phyloP scores from a whole-genome alignment of 2,888 invertebrate species.

The Linnaemya vulpina region DNA sequence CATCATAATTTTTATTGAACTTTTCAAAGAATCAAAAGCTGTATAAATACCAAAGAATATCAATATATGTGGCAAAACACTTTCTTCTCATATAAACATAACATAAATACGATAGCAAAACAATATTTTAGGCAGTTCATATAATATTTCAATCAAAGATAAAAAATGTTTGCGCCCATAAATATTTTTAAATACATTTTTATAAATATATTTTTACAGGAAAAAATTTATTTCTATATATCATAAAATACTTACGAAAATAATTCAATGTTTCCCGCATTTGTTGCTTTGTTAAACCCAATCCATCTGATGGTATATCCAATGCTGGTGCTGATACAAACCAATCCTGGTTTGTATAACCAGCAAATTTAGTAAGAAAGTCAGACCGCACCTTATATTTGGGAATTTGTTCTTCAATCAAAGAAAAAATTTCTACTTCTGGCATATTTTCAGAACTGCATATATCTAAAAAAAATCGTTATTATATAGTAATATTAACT shows the following conservation, averaged over 20 bases:
- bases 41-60: no score
- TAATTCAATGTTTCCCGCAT: constrained; percentile 98
- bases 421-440: constrained; percentile 97
- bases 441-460: constrained; percentile 96
- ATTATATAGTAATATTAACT: no score
- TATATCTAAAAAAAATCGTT: constrained; percentile 92
- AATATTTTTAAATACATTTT: no score
- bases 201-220: no score
- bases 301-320: constrained; percentile 88
- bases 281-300: constrained; percentile 95
- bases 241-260: constrained; percentile 91
- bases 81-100: no score
- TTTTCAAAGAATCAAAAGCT: no score
- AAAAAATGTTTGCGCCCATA: no score
- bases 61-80: no score
- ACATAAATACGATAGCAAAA: no score
- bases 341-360: constrained; percentile 90
- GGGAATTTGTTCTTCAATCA: constrained; percentile 97
- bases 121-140: no score
- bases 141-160: no score
- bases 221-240: not conserved
- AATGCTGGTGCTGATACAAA: constrained; percentile 95
- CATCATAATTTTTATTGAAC: no score
- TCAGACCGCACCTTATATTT: constrained; percentile 96
- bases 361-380: constrained; percentile 95